phyloP scores from a whole-genome alignment of 2,797 vertebrate species.

The Labeo calbasu region DNA sequence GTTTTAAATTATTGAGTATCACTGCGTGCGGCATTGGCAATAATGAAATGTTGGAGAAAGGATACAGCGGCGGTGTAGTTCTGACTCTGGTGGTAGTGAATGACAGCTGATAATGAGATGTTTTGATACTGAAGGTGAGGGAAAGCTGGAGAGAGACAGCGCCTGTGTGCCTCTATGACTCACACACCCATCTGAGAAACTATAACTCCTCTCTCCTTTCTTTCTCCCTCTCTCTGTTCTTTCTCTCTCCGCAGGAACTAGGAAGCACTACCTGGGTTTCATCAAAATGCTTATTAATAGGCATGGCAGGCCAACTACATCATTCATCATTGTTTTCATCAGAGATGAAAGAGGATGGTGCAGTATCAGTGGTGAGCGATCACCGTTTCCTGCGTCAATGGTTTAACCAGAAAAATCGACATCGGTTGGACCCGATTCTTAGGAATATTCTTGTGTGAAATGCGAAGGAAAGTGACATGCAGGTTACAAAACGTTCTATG shows the following conservation, averaged over 20 bases:
- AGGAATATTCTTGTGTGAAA: neutral
- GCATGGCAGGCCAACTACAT: slow-evolving; percentile 49
- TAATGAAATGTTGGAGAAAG: slow-evolving; percentile 64
- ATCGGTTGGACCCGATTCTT: neutral
- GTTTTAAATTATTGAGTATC: slow-evolving; percentile 47
- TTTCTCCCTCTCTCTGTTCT: slow-evolving; percentile 71
- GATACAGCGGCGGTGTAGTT: slow-evolving; percentile 59
- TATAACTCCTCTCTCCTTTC: slow-evolving; percentile 76
- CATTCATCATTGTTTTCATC: slow-evolving; percentile 59
- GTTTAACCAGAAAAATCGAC: slow-evolving; percentile 3
- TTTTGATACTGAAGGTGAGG: slow-evolving; percentile 79
- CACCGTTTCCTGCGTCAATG: slow-evolving; percentile 26
- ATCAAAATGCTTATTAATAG: slow-evolving; percentile 57
- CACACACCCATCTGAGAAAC: slow-evolving; percentile 74
- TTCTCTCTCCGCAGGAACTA: slow-evolving; percentile 57
- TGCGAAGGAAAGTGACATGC: neutral
- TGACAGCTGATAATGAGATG: slow-evolving; percentile 76
- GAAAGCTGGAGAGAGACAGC: slow-evolving; percentile 70
- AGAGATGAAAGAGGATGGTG: slow-evolving; percentile 50
- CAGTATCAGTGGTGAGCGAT: slow-evolving; percentile 38
- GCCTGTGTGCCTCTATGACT: slow-evolving; percentile 70
- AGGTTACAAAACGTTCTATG: neutral
- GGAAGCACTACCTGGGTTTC: slow-evolving; percentile 53
- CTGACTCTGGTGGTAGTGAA: slow-evolving; percentile 71
- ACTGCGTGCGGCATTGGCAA: slow-evolving; percentile 40